Conservation (phyloP, 2,113 vertebrate genomes). For the Periophthalmus modestus region DNA sequence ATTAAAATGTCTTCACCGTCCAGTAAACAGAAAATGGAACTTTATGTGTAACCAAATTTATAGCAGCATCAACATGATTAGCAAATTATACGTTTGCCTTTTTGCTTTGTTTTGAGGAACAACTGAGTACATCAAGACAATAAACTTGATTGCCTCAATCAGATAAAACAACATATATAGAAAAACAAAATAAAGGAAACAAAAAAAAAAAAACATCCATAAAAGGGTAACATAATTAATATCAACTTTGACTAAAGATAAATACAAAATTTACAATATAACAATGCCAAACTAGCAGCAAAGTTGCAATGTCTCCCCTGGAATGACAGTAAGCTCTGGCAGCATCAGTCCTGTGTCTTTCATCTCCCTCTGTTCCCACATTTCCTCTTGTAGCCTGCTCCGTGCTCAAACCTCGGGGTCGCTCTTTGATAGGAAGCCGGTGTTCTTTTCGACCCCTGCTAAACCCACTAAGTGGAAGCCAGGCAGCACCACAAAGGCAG, state of each 20-base stretch:
- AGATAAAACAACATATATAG: too few relatives aligned
- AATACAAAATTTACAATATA: background rate
- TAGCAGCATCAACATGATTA: too few relatives aligned
- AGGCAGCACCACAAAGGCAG: slow-evolving; percentile 7
- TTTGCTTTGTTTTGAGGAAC: too few relatives aligned
- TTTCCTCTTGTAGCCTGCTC: background rate
- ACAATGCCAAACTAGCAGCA: background rate
- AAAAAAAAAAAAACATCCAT: background rate
- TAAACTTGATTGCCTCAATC: too few relatives aligned
- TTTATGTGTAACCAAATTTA: too few relatives aligned
- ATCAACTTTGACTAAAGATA: background rate
- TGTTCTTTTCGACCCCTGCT: slow-evolving; percentile 14
- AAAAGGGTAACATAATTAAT: too few relatives aligned
- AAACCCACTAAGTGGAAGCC: slow-evolving; percentile 25
- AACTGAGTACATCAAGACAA: too few relatives aligned
- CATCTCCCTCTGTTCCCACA: background rate
- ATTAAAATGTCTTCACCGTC: too few relatives aligned
- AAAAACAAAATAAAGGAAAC: background rate
- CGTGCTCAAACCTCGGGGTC: background rate
- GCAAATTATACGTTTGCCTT: too few relatives aligned
- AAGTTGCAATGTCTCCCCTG: background rate
- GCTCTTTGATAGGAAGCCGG: background rate
- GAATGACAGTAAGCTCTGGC: background rate
- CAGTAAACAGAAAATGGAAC: too few relatives aligned
- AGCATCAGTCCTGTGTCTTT: background rate